phyloP scores from a whole-genome alignment of 2,888 invertebrate genomes.

The Brenthis ino region DNA sequence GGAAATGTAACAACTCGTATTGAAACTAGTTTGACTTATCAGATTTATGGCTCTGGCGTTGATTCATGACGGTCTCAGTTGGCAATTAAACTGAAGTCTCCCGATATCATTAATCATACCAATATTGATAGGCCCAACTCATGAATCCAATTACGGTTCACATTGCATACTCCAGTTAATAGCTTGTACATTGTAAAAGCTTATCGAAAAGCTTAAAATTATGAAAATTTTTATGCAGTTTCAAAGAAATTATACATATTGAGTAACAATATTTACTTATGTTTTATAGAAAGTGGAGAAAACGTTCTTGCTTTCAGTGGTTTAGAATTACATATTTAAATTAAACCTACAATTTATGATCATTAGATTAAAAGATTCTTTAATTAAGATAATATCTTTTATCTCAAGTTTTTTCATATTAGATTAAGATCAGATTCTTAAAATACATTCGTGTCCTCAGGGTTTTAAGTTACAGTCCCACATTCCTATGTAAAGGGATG shows the following conservation, averaged over 20 bases:
- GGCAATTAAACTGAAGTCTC: slow-evolving; percentile 74
- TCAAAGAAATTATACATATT: too few relatives aligned
- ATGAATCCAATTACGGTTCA: slow-evolving; percentile 69
- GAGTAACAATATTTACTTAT: too few relatives aligned
- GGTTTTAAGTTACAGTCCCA: slow-evolving; percentile 60
- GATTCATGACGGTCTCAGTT: slow-evolving; percentile 75
- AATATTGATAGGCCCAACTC: slow-evolving; percentile 75
- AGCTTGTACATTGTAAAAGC: neutral
- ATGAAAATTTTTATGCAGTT: too few relatives aligned
- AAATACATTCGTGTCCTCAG: neutral
- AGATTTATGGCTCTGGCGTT: slow-evolving; percentile 75
- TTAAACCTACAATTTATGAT: slow-evolving; percentile 2
- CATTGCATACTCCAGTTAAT: slow-evolving; percentile 17
- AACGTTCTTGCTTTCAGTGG: too few relatives aligned
- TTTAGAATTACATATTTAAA: too few relatives aligned
- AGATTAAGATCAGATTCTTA: slow-evolving; percentile 47
- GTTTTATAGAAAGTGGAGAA: too few relatives aligned
- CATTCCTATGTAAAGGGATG: slow-evolving; percentile 56
- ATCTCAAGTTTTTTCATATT: neutral
- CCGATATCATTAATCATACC: slow-evolving; percentile 77
- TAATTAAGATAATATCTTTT: slow-evolving; percentile 12
- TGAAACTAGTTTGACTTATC: slow-evolving; percentile 55
- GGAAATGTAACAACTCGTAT: slow-evolving; percentile 35
- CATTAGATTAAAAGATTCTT: slow-evolving; percentile 7
- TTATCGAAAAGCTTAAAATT: neutral